Evolutionary conservation across 1,140 invertebrate species (phyloP), one percentile per base, ranked within the genome.

Genomic region (Drosophila rufa): DNA sequence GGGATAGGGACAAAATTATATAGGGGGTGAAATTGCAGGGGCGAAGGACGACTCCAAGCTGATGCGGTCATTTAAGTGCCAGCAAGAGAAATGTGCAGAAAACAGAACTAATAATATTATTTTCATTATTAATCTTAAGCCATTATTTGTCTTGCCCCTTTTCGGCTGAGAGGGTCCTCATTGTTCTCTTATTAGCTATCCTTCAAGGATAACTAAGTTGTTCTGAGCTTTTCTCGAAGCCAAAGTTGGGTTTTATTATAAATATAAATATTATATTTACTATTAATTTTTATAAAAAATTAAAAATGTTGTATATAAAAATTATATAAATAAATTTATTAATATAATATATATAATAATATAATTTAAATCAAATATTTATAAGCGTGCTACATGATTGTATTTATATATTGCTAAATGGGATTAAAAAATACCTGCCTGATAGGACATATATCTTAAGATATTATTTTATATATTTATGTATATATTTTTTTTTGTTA

Each of bases 21-120:
- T 25, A 50, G 15, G 12, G 40, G 30, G 36, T 38, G 33, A 46
- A 67, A 70, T 46, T 68, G 51, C 27, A 48, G 65, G 69, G 69
- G 53, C 69, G 62, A 73, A 19, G n/a, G 43, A 73, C 36, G n/a
- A 36, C n/a, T 47, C 36, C 67, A 22, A 40, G 69, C 38, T 71
- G 69, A 60, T 60, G 69, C 69, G 69, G 67, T 71, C 67, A 71
- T 71, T 73, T 70, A 57, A 73, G 69, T 71, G 69, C 67, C 67
- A 73, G 45, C 67, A 59, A 71, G 69, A 71, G 67, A 50, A 73
- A 73, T 73, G 53, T 73, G 45, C 69, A 73, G 67, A 53, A 73
- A 73, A 71, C 53, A 73, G 38, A 43, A 60, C 48, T 59, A 70
- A 73, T 59, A 58, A 50, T 71, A 59, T 59, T 71, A 73, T 73